These are phyloP conservation scores for Scaptomyza graminum DNA, from an alignment of 1,140 invertebrate species.

Conservation along the genomic window DNA sequence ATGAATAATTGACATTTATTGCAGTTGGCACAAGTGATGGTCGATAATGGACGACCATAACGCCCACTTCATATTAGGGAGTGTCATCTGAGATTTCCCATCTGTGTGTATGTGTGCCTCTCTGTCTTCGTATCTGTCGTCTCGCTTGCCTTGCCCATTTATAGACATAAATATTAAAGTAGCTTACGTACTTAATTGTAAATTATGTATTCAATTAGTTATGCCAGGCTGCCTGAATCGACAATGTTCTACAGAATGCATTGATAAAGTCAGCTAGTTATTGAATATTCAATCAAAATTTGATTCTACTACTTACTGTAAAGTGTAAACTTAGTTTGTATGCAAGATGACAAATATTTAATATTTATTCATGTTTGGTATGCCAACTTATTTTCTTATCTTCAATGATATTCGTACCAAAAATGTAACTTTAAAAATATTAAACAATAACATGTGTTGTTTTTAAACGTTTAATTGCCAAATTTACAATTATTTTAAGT, in stretches of 20 bases:
- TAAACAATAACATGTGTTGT: not conserved
- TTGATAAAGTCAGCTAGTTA: no score
- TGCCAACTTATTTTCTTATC: no score
- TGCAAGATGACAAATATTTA: not conserved
- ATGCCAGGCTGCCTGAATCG: constrained; percentile 41
- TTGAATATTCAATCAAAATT: constrained; percentile 18
- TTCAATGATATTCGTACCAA: no score
- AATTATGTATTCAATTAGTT: constrained; percentile 81
- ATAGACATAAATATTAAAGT: constrained; percentile 80
- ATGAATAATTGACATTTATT: constrained; percentile 82
- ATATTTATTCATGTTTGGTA: not conserved
- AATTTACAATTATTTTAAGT: not conserved
- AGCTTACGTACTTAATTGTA: constrained; percentile 79
- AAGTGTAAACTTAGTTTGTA: not conserved
- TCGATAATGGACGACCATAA: constrained; percentile 63
- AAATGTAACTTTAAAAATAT: no score
- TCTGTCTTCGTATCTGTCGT: constrained; percentile 10
- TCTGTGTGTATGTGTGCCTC: not conserved
- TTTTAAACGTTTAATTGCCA: not conserved
- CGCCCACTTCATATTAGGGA: not conserved
- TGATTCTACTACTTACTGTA: no score
- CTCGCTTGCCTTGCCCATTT: constrained; percentile 48
- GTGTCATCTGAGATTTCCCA: constrained; percentile 6
- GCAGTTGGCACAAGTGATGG: constrained; percentile 79
- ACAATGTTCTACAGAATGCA: constrained; percentile 9